Evolutionary conservation across 2,113 vertebrate species (phyloP).

Genomic region (Carlito syrichta): DNA sequence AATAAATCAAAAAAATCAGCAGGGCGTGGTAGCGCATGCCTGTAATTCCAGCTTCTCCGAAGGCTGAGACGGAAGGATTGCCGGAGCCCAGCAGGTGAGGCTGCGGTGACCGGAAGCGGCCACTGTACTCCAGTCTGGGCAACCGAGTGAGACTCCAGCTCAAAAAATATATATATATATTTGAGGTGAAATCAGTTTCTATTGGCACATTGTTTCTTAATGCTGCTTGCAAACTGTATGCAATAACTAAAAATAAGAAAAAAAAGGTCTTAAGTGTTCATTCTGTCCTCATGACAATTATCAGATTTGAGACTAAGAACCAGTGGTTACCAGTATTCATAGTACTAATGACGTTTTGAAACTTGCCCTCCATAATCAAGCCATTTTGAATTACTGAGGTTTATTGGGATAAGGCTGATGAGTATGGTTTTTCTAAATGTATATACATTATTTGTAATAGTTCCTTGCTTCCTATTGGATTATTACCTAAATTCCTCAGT

Average conservation of each 20-base stretch:
- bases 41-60: too few relatives aligned
- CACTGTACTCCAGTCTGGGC: too few relatives aligned
- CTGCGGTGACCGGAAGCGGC: too few relatives aligned
- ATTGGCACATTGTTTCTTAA: not conserved
- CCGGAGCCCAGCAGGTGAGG: too few relatives aligned
- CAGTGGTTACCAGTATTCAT: not conserved
- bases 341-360: not conserved
- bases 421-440: not conserved
- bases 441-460: not conserved
- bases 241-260: not conserved
- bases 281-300: not conserved
- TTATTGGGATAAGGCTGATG: not conserved
- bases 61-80: too few relatives aligned
- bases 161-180: too few relatives aligned
- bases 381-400: not conserved
- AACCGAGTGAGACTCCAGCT: too few relatives aligned
- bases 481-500: not conserved
- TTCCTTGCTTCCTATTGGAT: not conserved
- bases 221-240: not conserved
- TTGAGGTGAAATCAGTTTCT: not conserved
- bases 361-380: not conserved
- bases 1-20: too few relatives aligned
- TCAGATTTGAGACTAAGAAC: not conserved
- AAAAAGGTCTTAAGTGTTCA: not conserved
- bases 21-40: too few relatives aligned